Evolutionary conservation across 2,888 invertebrate genomes (phyloP).

Genomic region (Portevinia maculata): DNA sequence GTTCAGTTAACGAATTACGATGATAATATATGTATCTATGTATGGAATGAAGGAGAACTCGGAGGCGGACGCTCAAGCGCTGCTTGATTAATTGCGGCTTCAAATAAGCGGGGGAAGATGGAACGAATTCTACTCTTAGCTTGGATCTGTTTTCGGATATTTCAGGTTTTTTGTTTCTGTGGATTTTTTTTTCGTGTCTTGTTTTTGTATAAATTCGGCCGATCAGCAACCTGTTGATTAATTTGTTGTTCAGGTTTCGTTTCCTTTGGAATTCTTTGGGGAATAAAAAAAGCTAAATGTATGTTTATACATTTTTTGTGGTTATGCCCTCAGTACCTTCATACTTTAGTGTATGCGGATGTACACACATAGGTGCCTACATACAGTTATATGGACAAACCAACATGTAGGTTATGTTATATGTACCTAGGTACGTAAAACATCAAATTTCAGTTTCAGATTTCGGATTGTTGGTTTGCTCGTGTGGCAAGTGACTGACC

Average conservation of each 20-base stretch:
- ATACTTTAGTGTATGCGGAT: too few species aligned
- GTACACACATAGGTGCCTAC: too few species aligned
- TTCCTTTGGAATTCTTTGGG: conserved; percentile 60
- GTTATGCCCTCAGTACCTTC: conserved; percentile 53
- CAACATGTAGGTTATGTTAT: not conserved
- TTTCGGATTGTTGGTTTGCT: conserved; percentile 59
- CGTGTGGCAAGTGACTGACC: conserved; percentile 71
- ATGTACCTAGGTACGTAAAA: conserved; percentile 9
- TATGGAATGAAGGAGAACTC: conserved; percentile 4
- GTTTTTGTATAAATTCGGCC: conserved; percentile 48
- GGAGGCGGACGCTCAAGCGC: conserved; percentile 19
- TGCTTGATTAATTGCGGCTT: conserved; percentile 65
- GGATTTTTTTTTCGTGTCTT: conserved; percentile 18
- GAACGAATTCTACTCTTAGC: conserved; percentile 19
- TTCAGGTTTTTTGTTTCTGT: conserved; percentile 53
- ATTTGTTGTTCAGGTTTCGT: conserved; percentile 72
- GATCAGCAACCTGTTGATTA: conserved; percentile 74
- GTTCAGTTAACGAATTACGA: conserved; percentile 42
- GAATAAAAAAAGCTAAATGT: conserved; percentile 19
- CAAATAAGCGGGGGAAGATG: conserved; percentile 48
- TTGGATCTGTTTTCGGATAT: conserved; percentile 37
- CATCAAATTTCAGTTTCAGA: conserved; percentile 70
- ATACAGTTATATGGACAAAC: too few species aligned
- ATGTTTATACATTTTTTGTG: conserved; percentile 46
- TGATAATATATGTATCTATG: not conserved